Evolutionary conservation across 2,888 invertebrate genomes (phyloP).

Genomic region (Heliconius erato): DNA sequence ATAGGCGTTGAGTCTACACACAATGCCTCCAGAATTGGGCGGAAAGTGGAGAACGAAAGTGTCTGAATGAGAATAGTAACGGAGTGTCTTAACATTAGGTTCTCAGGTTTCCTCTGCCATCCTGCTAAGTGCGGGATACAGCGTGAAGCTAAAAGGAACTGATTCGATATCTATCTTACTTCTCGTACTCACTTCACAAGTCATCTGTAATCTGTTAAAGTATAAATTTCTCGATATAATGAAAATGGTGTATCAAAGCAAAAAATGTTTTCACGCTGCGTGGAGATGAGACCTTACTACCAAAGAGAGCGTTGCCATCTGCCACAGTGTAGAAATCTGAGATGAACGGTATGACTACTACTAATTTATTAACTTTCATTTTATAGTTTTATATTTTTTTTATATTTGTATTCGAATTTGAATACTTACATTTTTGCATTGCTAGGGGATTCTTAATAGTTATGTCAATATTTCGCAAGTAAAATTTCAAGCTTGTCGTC

Average conservation of each 20-base stretch:
- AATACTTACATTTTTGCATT: too few species aligned
- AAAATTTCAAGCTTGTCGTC: too few species aligned
- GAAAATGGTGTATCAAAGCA: constrained; percentile 38
- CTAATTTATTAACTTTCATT: constrained; percentile 2
- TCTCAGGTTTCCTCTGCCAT: not conserved
- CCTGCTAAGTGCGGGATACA: not conserved
- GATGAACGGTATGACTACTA: constrained; percentile 11
- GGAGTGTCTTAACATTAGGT: not conserved
- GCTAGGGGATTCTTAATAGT: too few species aligned
- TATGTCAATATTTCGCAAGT: too few species aligned
- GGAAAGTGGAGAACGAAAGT: not conserved
- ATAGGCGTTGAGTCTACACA: not conserved
- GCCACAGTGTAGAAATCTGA: constrained; percentile 37
- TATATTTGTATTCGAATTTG: too few species aligned
- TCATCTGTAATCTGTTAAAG: constrained; percentile 3
- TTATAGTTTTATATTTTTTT: not conserved
- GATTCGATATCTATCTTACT: not conserved
- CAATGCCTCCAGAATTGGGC: too few species aligned
- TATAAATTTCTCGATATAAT: constrained; percentile 36
- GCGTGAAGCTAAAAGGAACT: not conserved
- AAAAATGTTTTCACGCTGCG: constrained; percentile 44
- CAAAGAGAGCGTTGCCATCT: constrained; percentile 50
- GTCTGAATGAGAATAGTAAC: not conserved
- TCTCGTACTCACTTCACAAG: not conserved
- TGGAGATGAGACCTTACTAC: constrained; percentile 42